Percentiles rank a stretch among this genome's conserved stretches.
phyloP scores from a whole-genome alignment of 92 coral and sea anemone genomes.

The Epizoanthus illoricatus region DNA sequence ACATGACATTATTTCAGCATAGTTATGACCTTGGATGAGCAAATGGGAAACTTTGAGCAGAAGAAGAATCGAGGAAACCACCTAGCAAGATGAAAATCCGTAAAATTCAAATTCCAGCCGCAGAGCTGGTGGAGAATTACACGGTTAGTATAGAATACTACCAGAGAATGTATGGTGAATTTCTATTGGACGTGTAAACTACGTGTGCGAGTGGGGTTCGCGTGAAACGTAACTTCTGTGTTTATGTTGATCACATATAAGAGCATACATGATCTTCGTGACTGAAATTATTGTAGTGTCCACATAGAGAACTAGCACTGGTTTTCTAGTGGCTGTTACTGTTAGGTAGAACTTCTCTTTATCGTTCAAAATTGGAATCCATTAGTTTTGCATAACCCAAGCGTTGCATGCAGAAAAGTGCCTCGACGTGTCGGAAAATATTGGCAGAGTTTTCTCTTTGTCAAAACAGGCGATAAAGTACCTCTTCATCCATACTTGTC shows the following conservation, averaged over 20 bases:
- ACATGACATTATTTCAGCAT: no score
- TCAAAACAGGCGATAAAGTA: neutral
- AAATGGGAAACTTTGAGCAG: neutral
- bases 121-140: conserved; percentile 67
- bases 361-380: neutral
- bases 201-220: no score
- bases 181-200: neutral
- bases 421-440: neutral
- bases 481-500: conserved; percentile 18
- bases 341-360: neutral
- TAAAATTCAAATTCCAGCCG: conserved; percentile 69
- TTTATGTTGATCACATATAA: conserved; percentile 8
- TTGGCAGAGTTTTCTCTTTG: conserved; percentile 24
- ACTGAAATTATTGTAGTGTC: neutral
- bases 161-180: neutral
- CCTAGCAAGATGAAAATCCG: conserved; percentile 63
- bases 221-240: neutral
- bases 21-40: neutral
- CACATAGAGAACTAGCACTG: neutral
- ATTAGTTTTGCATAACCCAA: neutral
- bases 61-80: neutral
- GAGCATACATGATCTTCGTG: neutral
- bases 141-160: conserved; percentile 49
- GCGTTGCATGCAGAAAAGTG: neutral
- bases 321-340: neutral